These are phyloP conservation scores for Syrphus vitripennis DNA, from an alignment of 2,888 invertebrate species.

Conservation along the genomic window DNA sequence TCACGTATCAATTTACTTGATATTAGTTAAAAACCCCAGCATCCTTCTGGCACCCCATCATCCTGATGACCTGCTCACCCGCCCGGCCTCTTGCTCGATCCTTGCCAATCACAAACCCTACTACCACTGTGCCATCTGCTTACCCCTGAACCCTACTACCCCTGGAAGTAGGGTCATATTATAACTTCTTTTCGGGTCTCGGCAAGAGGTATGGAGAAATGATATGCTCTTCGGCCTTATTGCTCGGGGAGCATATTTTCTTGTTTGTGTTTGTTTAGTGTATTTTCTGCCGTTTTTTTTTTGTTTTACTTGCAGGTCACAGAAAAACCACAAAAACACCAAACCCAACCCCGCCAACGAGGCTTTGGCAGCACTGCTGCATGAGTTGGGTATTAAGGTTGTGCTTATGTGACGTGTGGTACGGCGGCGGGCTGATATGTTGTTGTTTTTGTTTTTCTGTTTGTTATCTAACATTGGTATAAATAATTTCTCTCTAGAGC, in stretches of 20 bases:
- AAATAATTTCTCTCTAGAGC: background rate
- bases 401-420: slow-evolving; percentile 31
- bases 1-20: slow-evolving; percentile 80
- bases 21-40: slow-evolving; percentile 77
- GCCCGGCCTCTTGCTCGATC: slow-evolving; percentile 30
- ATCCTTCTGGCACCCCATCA: slow-evolving; percentile 43
- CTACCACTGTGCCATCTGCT: background rate
- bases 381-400: background rate
- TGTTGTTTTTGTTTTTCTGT: background rate
- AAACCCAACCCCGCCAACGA: slow-evolving; percentile 14
- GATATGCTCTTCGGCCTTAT: slow-evolving; percentile 69
- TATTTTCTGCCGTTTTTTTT: slow-evolving; percentile 3
- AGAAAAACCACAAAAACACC: slow-evolving; percentile 33
- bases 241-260: slow-evolving; percentile 69
- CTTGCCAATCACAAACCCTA: slow-evolving; percentile 31
- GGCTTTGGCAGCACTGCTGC: slow-evolving; percentile 18
- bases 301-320: slow-evolving; percentile 24
- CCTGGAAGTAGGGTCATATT: slow-evolving; percentile 1
- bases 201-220: slow-evolving; percentile 33
- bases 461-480: background rate
- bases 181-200: slow-evolving; percentile 66
- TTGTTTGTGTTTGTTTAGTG: slow-evolving; percentile 58
- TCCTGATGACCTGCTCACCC: slow-evolving; percentile 45
- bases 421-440: background rate
- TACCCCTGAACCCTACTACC: background rate